phyloP scores from a whole-genome alignment of 2,888 invertebrate species.

The Drepana falcataria region DNA sequence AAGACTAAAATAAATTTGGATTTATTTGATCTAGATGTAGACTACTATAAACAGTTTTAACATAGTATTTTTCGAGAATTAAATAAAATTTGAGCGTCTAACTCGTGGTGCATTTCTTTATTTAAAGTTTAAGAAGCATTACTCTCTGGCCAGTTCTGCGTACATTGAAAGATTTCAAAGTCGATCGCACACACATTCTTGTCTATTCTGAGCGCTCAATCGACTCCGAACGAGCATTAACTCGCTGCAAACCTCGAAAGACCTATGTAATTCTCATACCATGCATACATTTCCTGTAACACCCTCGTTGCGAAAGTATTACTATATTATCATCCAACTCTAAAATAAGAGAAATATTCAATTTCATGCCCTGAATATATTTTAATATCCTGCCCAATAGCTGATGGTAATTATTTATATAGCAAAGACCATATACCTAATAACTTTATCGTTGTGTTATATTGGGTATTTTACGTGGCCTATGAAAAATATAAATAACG shows the following conservation, averaged over 20 bases:
- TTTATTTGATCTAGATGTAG: not conserved
- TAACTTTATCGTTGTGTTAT: no score
- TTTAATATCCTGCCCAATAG: no score
- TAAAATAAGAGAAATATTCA: no score
- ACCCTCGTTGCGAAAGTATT: no score
- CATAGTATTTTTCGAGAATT: no score
- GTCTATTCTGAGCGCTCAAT: slow-evolving; percentile 1
- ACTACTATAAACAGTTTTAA: not conserved
- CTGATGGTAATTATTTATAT: no score
- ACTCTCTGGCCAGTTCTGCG: not conserved
- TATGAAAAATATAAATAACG: no score
- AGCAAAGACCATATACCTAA: no score
- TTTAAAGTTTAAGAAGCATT: not conserved
- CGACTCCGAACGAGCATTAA: not conserved
- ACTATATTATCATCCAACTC: no score
- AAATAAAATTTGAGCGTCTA: not conserved
- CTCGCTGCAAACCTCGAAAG: not conserved
- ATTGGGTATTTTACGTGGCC: no score
- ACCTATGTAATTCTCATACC: not conserved
- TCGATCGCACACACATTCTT: not conserved
- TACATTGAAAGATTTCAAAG: slow-evolving; percentile 1
- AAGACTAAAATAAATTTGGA: not conserved
- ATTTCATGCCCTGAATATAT: no score
- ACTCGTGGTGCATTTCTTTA: not conserved
- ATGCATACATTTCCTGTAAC: no score